Evolutionary conservation across 1,140 invertebrate species (phyloP), one percentile per base, ranked within the genome.

Genomic region (Bombus affinis): DNA sequence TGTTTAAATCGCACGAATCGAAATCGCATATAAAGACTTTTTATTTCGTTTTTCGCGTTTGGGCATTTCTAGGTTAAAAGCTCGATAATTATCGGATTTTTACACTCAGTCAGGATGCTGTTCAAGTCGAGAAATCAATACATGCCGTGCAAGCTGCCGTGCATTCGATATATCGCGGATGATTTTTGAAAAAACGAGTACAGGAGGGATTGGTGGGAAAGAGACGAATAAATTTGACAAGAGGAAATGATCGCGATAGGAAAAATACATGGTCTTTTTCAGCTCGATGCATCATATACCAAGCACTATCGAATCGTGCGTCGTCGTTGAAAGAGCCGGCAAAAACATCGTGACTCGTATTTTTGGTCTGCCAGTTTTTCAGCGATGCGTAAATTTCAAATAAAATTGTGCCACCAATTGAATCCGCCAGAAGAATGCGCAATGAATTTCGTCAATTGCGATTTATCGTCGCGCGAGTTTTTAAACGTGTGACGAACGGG

Each of bases 331-430:
- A 72, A 85, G 53, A 47, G 76, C 68, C 9, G 25, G 15, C 76
- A 25, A 77, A 47, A 53, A 62, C 37, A 71, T 80, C 76, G 44
- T 59, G 81, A 47, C 39, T 78, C 75, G 68, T 85, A 80, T 85
- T 72, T 85, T 85, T 53, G 77, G 76, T 3, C 47, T 10, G 83
- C 39, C 75, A 28, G 81, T 85, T 85, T 85, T 85, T 72, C 83
- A 85, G 18, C 77, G 76, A 72, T 37, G 76, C 83, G 83, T 85
- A 85, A 85, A 80, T 85, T 80, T 80, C 83, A 59, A 85, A 85
- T 73, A 85, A 79, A 85, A 85, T 85, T 85, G 76, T 85, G 83
- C 77, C 83, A 85, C 83, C 76, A 59, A 85, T 85, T 72, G 83
- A 80, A 80, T 80, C 68, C 68, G 68, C 83, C 66, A 71, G 68